A percentile compares a stretch with the other conserved stretches of the same genome.
phyloP scores from a whole-genome alignment of 2,797 vertebrate genomes.

The Merluccius polli region DNA sequence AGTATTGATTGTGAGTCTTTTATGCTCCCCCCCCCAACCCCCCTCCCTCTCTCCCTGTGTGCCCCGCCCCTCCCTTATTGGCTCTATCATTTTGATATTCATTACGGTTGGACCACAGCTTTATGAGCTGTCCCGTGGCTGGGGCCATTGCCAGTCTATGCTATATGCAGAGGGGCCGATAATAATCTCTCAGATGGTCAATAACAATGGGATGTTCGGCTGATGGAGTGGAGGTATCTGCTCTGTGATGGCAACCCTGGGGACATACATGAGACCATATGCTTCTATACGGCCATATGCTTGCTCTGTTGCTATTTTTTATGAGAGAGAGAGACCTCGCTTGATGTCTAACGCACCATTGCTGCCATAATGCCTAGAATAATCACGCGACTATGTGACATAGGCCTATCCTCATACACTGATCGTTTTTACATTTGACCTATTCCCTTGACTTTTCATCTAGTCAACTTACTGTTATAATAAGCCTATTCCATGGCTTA shows the following conservation, averaged over 20 bases:
- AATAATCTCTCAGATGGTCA: slow-evolving; percentile 59
- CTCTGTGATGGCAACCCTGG: slow-evolving; percentile 43
- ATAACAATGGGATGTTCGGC: slow-evolving; percentile 52
- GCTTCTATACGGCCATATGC: slow-evolving; percentile 13
- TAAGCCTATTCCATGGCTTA: no score
- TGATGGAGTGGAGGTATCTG: slow-evolving; percentile 46
- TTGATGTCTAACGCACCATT: no score
- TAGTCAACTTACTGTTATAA: no score
- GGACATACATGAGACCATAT: slow-evolving; percentile 34
- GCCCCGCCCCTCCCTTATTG: slow-evolving; percentile 31
- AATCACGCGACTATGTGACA: no score
- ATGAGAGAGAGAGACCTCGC: slow-evolving; percentile 14
- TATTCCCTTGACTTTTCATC: no score
- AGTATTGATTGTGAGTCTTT: slow-evolving; percentile 7
- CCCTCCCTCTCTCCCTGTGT: slow-evolving; percentile 46
- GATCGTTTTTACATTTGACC: no score
- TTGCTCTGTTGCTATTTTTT: background rate
- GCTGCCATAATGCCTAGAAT: no score
- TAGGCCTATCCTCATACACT: no score
- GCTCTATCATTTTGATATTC: slow-evolving; percentile 45
- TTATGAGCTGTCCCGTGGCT: slow-evolving; percentile 41
- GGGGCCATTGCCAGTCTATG: slow-evolving; percentile 31
- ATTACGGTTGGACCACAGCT: slow-evolving; percentile 28
- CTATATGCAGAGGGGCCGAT: slow-evolving; percentile 57
- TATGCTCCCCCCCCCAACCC: slow-evolving; percentile 35